These are phyloP conservation scores for Hormiphora californensis DNA, from an alignment of 37 sponge, comb jelly and placozoan genomes.

Conservation along the genomic window DNA sequence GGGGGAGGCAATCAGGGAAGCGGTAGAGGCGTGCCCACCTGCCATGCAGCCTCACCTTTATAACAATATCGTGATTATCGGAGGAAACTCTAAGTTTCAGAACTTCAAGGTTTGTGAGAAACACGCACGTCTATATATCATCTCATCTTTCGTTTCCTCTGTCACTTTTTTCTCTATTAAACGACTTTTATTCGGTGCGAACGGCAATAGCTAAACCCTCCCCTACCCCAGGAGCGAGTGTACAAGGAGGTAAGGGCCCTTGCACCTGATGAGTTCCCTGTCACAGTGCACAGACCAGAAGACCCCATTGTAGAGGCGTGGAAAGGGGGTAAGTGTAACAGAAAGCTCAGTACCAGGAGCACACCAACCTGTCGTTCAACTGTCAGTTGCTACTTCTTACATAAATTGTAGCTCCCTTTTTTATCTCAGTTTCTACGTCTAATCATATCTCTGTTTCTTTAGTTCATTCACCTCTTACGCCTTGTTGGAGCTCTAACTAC, in stretches of 20 bases:
- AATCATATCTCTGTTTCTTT: no score
- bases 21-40: constrained; percentile 69
- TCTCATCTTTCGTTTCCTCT: no score
- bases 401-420: no score
- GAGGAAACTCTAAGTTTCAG: constrained; percentile 76
- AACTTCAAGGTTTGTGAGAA: constrained; percentile 73
- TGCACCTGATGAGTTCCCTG: constrained; percentile 61
- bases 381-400: not conserved
- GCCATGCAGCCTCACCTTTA: constrained; percentile 84
- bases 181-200: no score
- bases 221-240: constrained; percentile 62
- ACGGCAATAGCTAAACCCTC: no score
- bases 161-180: no score
- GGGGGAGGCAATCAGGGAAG: constrained; percentile 75
- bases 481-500: no score
- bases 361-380: not conserved
- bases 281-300: constrained; percentile 61
- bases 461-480: not conserved
- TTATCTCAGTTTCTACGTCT: not conserved
- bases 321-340: constrained; percentile 62
- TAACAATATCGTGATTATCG: constrained; percentile 83
- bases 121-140: no score
- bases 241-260: constrained; percentile 65
- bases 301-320: constrained; percentile 69
- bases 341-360: not conserved